Evolutionary conservation across 2,113 vertebrate species (phyloP), one percentile per base, ranked within the genome.

Genomic region (Madoqua kirkii): DNA sequence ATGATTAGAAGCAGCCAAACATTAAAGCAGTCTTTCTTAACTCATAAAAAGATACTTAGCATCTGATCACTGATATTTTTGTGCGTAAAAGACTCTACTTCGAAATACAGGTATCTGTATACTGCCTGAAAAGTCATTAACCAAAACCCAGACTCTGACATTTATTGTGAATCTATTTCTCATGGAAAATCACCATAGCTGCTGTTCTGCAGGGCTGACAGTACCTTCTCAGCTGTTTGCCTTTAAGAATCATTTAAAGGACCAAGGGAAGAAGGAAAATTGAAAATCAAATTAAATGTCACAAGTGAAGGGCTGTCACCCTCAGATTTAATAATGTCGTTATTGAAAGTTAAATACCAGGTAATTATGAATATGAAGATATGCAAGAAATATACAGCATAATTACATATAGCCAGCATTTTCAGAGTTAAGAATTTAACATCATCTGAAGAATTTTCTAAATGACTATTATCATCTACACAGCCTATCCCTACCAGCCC

Each of bases 251-350:
- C 81, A 93, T 91, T 97, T 88, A 95, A 95, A 97, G 57, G 84
- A 84, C 45, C 52, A 93, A 82, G 12, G 74, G 50, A 82, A 87
- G 57, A 95, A 97, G 60, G 79, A 79, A 96, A 97, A 95, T 93
- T 93, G 81, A 96, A 96, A 97, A 95, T 54, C 79, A 97, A 96
- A 97, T 97, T 96, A 98, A 97, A 97, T 93, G 76, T 96, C 93
- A 94, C 31, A 86, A 96, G 84, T 48, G 67, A 96, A 98, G 76
- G 40, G 52, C 33, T 97, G 91, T 89, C 96, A 97, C 60, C 45
- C 93, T 98, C 87, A 86, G 48, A 95, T 93, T 95, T 97, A 98
- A 98, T 97, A 97, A 97, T 82, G 48, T 89, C 91, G 29, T 95
- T 97, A 93, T 83, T 86, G 33, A 95, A 97, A 97, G 84, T 93